Evolutionary conservation across 37 sponge, comb jelly and placozoan genomes (phyloP).

Genomic region (Oscarella lobularis): DNA sequence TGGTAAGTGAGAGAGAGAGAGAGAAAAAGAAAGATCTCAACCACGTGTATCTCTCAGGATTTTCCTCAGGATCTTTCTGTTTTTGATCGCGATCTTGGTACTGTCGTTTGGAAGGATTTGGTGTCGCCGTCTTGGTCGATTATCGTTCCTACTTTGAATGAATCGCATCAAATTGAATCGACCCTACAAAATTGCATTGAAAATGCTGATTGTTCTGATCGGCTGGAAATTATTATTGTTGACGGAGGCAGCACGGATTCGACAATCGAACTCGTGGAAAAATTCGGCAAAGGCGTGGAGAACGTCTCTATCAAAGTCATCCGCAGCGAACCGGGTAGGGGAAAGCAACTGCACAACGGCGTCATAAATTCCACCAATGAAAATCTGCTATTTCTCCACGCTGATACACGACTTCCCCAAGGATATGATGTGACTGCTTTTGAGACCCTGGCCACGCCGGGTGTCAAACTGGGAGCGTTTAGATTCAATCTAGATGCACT

Average conservation of each 20-base stretch:
- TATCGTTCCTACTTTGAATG: neutral
- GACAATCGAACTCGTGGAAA: neutral
- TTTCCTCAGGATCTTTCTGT: neutral
- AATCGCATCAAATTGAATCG: neutral
- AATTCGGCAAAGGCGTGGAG: neutral
- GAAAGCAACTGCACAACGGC: neutral
- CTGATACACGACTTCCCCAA: neutral
- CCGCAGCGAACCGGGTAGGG: neutral
- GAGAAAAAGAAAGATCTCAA: too few species aligned
- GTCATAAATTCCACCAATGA: neutral
- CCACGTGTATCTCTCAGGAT: neutral
- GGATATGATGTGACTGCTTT: neutral
- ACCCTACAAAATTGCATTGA: neutral
- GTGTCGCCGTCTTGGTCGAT: neutral
- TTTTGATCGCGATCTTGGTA: neutral
- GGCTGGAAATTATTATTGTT: neutral
- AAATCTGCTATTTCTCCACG: neutral
- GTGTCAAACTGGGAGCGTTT: neutral
- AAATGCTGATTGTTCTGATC: neutral
- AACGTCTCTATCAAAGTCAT: neutral
- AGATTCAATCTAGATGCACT: neutral
- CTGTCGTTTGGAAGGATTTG: too few species aligned
- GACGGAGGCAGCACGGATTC: constrained; percentile 3
- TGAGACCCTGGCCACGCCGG: neutral
- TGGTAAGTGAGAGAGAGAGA: too few species aligned